Conservation (phyloP, 2,888 invertebrate genomes). For the Drosophila greeni region DNA sequence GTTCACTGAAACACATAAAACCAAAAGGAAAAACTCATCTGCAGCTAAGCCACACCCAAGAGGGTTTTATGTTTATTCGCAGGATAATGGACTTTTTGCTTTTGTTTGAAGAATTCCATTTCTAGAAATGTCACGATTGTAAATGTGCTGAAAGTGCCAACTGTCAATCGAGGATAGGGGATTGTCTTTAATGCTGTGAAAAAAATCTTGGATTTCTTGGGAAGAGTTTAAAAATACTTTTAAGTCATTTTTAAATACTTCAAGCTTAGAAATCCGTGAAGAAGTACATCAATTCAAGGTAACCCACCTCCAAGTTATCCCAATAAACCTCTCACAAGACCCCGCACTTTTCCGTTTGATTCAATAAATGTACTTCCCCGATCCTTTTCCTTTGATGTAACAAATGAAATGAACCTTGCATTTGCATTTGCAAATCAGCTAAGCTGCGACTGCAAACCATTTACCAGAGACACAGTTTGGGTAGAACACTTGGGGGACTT, state of each 20-base stretch:
- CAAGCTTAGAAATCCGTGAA: too few species aligned
- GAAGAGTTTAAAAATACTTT: too few species aligned
- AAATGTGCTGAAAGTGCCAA: background rate
- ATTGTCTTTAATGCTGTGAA: background rate
- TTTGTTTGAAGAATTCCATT: conserved; percentile 8
- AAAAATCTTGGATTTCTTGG: background rate
- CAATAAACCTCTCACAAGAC: background rate
- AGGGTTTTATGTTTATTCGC: conserved; percentile 21
- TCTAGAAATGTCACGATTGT: conserved; percentile 2
- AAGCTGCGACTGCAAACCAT: conserved; percentile 4
- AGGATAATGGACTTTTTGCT: conserved; percentile 13
- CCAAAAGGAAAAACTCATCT: conserved; percentile 36
- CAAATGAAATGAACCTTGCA: background rate
- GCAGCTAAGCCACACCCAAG: conserved; percentile 31
- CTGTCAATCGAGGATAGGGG: background rate
- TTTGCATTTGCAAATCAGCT: conserved; percentile 12
- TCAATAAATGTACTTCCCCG: background rate
- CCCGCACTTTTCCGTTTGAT: background rate
- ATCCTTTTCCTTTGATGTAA: conserved; percentile 3
- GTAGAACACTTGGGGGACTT: background rate
- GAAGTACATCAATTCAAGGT: background rate
- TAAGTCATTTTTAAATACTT: background rate
- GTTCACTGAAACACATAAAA: conserved; percentile 20
- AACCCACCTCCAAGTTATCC: too few species aligned
- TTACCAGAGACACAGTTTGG: conserved; percentile 4